phyloP scores from a whole-genome alignment of 2,113 vertebrate species.

The Ceyx cyanopectus region DNA sequence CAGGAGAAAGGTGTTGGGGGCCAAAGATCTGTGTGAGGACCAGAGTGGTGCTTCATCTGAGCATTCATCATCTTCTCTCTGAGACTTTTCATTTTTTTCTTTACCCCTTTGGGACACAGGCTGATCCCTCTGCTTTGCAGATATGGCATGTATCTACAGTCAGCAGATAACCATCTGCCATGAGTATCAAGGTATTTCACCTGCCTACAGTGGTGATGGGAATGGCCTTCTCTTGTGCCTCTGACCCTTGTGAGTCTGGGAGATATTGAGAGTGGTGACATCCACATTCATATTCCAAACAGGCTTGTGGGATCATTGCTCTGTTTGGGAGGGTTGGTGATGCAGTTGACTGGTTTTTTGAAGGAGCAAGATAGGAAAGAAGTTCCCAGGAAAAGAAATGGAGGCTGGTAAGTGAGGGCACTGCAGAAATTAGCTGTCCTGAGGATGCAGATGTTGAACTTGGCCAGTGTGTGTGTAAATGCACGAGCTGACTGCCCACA shows the following conservation, averaged over 20 bases:
- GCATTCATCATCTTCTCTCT: not conserved
- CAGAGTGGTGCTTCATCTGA: not conserved
- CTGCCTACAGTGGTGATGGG: not conserved
- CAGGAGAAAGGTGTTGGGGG: conserved; percentile 1
- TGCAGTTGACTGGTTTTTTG: not conserved
- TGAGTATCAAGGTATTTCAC: not conserved
- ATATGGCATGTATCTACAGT: not conserved
- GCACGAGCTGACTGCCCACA: not conserved
- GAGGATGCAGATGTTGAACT: not conserved
- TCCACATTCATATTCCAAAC: not conserved
- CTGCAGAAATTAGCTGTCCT: not conserved
- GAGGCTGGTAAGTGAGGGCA: not conserved
- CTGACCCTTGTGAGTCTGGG: not conserved
- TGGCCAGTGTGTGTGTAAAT: accelerated
- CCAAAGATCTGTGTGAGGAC: not conserved
- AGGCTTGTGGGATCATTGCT: no score
- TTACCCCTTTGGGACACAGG: not conserved
- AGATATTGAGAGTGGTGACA: not conserved
- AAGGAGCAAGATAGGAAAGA: not conserved
- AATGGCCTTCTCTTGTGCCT: not conserved
- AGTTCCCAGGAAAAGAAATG: not conserved
- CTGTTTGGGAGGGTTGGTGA: not conserved
- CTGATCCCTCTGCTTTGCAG: not conserved
- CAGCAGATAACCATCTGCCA: not conserved
- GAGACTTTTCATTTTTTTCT: not conserved